A percentile compares a stretch with the other conserved stretches of the same genome.
phyloP scores from a whole-genome alignment of 2,888 invertebrate species.

The Callyntrura guangdongensis region DNA sequence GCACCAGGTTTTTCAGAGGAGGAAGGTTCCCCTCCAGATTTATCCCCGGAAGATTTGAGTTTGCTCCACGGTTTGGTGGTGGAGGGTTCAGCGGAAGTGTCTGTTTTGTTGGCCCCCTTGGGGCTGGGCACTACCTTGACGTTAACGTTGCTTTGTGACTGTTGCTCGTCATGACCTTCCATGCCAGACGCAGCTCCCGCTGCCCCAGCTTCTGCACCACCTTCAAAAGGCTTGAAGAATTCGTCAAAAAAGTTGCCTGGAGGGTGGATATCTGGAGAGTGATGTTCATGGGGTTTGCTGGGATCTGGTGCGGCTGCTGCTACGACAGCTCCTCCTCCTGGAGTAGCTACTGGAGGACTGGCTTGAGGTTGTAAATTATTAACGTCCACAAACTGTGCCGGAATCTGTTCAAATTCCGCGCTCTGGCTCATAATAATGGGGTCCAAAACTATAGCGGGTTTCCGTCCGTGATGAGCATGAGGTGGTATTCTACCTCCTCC shows the following conservation, averaged over 20 bases:
- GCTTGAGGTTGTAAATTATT: conserved; percentile 21
- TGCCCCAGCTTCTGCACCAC: conserved; percentile 14
- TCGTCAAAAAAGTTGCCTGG: conserved; percentile 83
- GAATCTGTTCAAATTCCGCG: conserved; percentile 83
- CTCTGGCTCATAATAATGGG: conserved; percentile 51
- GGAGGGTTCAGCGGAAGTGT: not conserved
- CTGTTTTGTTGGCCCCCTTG: conserved; percentile 44
- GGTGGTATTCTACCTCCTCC: conserved; percentile 44
- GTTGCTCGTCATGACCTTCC: conserved; percentile 63
- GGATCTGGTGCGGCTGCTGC: conserved; percentile 33
- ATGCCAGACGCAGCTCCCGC: conserved; percentile 17
- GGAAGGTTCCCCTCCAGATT: not conserved
- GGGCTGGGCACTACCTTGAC: conserved; percentile 75
- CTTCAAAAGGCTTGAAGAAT: conserved; percentile 84
- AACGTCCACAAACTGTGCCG: conserved; percentile 82
- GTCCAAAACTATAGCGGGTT: conserved; percentile 8
- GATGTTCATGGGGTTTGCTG: conserved; percentile 76
- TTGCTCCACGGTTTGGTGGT: conserved; percentile 69
- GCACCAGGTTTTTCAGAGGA: conserved; percentile 44
- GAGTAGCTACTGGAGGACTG: conserved; percentile 33
- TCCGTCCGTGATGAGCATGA: not conserved
- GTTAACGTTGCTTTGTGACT: conserved; percentile 68
- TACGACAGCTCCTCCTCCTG: not conserved
- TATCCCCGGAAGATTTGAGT: not conserved
- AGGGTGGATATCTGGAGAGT: conserved; percentile 83